Base-by-base conservation (phyloP, 1,140 invertebrate genomes). In the Ceratosolen solmsi region DNA sequence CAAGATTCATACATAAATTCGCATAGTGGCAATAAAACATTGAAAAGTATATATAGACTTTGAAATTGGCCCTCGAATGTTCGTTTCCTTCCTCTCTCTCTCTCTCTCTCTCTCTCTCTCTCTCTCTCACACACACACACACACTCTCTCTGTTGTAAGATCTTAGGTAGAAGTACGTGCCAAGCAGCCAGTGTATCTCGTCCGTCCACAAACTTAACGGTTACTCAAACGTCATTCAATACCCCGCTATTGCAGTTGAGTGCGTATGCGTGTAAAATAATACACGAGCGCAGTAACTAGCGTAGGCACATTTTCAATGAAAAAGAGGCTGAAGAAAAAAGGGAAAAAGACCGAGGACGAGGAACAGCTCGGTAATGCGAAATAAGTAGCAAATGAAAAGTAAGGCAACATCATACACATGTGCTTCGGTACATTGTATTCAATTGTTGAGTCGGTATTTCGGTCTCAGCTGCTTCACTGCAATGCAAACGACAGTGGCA, bases 381-480 rank as follows among this genome's bases (percentile, higher is more conserved):
- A 78, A 68, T 68, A 78, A 78, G 76, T 71, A 65, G 70, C 77
- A 79, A 79, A 71, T 71, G 63, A 79, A 79, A 72, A 78, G 63
- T 65, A 77, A 77, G 75, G 58, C 49, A 65, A 49, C 49, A 33
- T 22, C 73, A 30, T 33, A 17, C 25, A 33, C 5, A 63, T 20
- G 7, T 33, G n/a, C n/a, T n/a, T n/a, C n/a, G n/a, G n/a, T n/a
- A n/a, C n/a, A n/a, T n/a, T n/a, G n/a, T n/a, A n/a, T n/a, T n/a
- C n/a, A n/a, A n/a, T n/a, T n/a, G n/a, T n/a, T n/a, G n/a, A 5
- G 41, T 46, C 41, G 5, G 5, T 13, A 5, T 46, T 13, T 46
- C 41, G 41, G 5, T 46, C 41, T 13, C 41, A 7, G 13, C 41
- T 46, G 41, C 41, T 13, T 13, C 41, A 46, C 41, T 13, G 5